phyloP scores from a whole-genome alignment of 2,797 vertebrate genomes.

The Dicrostonyx torquatus region DNA sequence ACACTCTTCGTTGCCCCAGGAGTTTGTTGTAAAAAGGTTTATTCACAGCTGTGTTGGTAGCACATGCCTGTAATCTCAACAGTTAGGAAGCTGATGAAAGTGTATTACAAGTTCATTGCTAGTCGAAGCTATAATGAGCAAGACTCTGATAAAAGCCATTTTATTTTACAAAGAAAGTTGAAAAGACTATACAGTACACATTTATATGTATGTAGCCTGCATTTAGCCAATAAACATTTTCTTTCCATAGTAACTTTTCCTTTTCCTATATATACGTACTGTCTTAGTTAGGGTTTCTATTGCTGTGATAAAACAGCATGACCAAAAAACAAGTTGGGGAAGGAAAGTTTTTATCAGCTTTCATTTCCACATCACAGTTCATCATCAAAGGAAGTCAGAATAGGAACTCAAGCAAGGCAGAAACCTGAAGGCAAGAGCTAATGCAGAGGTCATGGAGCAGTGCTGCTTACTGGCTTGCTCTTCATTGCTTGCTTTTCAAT shows the following conservation, averaged over 20 bases:
- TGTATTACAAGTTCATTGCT: not conserved
- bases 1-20: not conserved
- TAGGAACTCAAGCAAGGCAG: not conserved
- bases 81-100: not conserved
- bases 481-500: not conserved
- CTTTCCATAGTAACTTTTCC: not conserved
- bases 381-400: not conserved
- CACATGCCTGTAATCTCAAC: not conserved
- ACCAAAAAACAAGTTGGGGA: not conserved
- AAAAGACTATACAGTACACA: not conserved
- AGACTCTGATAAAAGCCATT: not conserved
- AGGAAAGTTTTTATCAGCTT: not conserved
- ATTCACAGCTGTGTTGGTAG: not conserved
- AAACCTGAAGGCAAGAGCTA: not conserved
- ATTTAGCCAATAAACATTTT: not conserved
- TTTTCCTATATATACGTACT: not conserved
- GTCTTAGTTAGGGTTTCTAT: not conserved
- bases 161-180: not conserved
- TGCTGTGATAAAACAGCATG: not conserved
- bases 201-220: not conserved
- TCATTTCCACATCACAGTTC: not conserved
- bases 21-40: slow-evolving; percentile 18
- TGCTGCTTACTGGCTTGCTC: not conserved
- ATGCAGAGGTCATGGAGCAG: not conserved
- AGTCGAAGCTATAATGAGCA: not conserved